phyloP scores from a whole-genome alignment of 2,888 invertebrate genomes.

The Drosophila falleni region DNA sequence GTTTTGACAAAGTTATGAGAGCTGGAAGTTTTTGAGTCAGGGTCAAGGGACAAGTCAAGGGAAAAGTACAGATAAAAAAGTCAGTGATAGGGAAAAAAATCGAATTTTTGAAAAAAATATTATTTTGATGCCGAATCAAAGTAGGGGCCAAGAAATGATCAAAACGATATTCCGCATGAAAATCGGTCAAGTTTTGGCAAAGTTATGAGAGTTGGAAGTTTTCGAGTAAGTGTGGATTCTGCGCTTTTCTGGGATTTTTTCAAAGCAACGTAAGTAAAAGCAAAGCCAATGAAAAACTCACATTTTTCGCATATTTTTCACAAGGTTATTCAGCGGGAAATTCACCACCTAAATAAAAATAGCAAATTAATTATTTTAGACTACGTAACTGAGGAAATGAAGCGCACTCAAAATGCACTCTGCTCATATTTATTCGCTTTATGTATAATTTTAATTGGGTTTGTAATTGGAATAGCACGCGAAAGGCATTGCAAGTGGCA shows the following conservation, averaged over 20 bases:
- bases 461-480: conserved; percentile 8
- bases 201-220: too few relatives aligned
- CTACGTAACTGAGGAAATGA: background rate
- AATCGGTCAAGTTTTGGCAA: too few relatives aligned
- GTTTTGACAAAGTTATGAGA: too few relatives aligned
- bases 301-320: conserved; percentile 3
- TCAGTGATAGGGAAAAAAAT: too few relatives aligned
- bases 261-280: background rate
- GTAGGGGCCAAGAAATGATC: too few relatives aligned
- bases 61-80: too few relatives aligned
- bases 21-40: too few relatives aligned
- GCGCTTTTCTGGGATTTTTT: background rate
- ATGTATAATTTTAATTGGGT: conserved; percentile 12
- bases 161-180: too few relatives aligned
- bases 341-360: conserved; percentile 1
- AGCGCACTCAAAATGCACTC: conserved; percentile 1
- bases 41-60: too few relatives aligned
- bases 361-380: background rate
- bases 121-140: too few relatives aligned
- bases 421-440: conserved; percentile 1
- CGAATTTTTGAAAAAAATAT: too few relatives aligned
- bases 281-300: background rate
- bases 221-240: too few relatives aligned
- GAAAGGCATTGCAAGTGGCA: conserved; percentile 8
- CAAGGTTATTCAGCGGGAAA: background rate